Conservation (phyloP, 2,888 invertebrate species). For the Theodoxus fluviatilis region DNA sequence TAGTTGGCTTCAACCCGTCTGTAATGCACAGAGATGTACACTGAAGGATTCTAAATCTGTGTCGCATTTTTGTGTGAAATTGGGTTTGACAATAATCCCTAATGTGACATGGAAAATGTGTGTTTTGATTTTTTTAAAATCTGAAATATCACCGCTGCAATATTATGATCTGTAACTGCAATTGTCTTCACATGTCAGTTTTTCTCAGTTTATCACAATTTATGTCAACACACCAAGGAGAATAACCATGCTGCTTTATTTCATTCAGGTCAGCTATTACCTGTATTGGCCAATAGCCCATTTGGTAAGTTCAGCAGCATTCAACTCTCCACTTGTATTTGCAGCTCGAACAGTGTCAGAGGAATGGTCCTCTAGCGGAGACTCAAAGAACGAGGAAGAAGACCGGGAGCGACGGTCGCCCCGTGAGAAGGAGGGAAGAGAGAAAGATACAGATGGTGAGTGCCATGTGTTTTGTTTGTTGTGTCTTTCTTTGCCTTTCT, state of each 20-base stretch:
- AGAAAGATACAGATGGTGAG: constrained; percentile 94
- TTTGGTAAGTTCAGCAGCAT: not conserved
- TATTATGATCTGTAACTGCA: not conserved
- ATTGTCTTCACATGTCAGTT: not conserved
- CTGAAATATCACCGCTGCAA: too few species aligned
- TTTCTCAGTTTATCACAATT: not conserved
- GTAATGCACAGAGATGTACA: too few species aligned
- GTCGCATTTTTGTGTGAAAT: too few species aligned
- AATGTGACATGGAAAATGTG: too few species aligned
- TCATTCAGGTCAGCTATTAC: too few species aligned
- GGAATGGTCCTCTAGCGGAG: constrained; percentile 84
- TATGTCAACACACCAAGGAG: not conserved
- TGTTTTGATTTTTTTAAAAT: too few species aligned
- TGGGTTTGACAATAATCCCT: too few species aligned
- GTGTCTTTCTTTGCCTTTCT: not conserved
- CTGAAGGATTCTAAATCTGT: too few species aligned
- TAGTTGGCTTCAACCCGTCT: too few species aligned
- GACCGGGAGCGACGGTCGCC: constrained; percentile 59
- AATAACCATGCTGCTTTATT: too few species aligned
- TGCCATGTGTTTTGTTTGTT: constrained; percentile 70
- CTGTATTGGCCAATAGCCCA: too few species aligned
- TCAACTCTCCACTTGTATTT: constrained; percentile 18
- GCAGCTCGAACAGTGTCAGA: constrained; percentile 76
- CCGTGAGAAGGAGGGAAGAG: constrained; percentile 69
- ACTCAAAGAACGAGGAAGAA: constrained; percentile 63